These are phyloP conservation scores for Trachelus tabidus DNA, from an alignment of 2,888 invertebrate species.

Conservation along the genomic window DNA sequence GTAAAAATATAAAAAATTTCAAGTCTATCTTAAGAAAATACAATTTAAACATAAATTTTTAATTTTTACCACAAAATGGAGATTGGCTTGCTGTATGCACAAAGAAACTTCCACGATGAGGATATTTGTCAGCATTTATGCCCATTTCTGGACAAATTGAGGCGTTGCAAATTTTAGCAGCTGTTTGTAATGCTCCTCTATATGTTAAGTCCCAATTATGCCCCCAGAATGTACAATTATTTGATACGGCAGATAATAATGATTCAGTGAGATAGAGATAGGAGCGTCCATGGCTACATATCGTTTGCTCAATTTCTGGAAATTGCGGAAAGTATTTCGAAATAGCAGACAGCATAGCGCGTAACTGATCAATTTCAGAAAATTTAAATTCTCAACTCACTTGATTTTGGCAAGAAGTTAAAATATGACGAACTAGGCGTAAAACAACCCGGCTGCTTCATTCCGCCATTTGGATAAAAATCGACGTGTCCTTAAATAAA, in stretches of 20 bases:
- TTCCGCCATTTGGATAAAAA: slow-evolving; percentile 78
- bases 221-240: slow-evolving; percentile 70
- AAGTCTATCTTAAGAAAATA: neutral
- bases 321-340: neutral
- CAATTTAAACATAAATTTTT: neutral
- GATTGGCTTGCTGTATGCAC: slow-evolving; percentile 68
- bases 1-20: neutral
- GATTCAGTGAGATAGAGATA: slow-evolving; percentile 72
- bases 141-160: slow-evolving; percentile 71
- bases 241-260: slow-evolving; percentile 57
- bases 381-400: slow-evolving; percentile 54
- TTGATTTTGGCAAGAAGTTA: slow-evolving; percentile 56
- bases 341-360: neutral
- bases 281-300: slow-evolving; percentile 74
- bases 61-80: slow-evolving; percentile 70
- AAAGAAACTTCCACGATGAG: slow-evolving; percentile 68
- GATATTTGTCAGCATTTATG: slow-evolving; percentile 65
- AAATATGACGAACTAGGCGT: slow-evolving; percentile 61
- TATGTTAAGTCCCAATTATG: slow-evolving; percentile 70
- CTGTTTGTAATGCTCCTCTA: slow-evolving; percentile 65
- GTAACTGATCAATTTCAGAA: neutral
- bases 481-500: slow-evolving; percentile 70
- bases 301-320: slow-evolving; percentile 68
- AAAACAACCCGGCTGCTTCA: slow-evolving; percentile 74
- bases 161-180: slow-evolving; percentile 60